Conservation (phyloP, 2,797 vertebrate genomes). For the Fistularia tabacaria region DNA sequence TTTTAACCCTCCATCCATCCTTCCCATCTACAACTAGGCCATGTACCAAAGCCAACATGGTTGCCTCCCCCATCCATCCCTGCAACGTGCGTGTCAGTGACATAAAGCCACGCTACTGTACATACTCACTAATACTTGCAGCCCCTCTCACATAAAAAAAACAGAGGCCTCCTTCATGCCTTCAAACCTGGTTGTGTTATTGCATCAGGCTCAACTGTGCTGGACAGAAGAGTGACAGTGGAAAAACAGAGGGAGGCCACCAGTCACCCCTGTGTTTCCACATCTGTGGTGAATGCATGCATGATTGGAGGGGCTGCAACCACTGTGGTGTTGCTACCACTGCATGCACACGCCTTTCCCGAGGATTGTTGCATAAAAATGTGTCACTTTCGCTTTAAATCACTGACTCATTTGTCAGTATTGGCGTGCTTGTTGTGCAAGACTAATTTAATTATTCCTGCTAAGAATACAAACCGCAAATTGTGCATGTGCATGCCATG, state of each 20-base stretch:
- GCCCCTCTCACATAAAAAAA: neutral
- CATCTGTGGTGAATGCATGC: constrained; percentile 30
- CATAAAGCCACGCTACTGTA: neutral
- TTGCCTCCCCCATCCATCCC: constrained; percentile 24
- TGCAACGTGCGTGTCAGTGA: neutral
- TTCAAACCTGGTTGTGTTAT: too few relatives aligned
- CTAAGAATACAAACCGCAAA: too few relatives aligned
- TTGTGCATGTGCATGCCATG: too few relatives aligned
- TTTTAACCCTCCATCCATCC: constrained; percentile 6
- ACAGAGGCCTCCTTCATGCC: too few relatives aligned
- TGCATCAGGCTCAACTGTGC: neutral
- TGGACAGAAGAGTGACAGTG: constrained; percentile 1
- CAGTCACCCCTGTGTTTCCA: constrained; percentile 6
- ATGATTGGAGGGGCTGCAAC: constrained; percentile 44
- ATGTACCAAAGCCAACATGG: constrained; percentile 27
- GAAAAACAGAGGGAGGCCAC: neutral
- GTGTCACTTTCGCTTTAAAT: neutral
- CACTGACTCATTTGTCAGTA: neutral
- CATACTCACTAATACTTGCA: neutral
- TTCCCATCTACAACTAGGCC: constrained; percentile 36
- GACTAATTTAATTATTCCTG: too few relatives aligned
- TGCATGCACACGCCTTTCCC: constrained; percentile 1
- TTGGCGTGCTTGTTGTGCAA: neutral
- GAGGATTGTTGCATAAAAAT: neutral
- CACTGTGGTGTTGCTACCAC: constrained; percentile 20